Evolutionary conservation across 2,888 invertebrate species (phyloP).

Genomic region (Drosophila paracracens): DNA sequence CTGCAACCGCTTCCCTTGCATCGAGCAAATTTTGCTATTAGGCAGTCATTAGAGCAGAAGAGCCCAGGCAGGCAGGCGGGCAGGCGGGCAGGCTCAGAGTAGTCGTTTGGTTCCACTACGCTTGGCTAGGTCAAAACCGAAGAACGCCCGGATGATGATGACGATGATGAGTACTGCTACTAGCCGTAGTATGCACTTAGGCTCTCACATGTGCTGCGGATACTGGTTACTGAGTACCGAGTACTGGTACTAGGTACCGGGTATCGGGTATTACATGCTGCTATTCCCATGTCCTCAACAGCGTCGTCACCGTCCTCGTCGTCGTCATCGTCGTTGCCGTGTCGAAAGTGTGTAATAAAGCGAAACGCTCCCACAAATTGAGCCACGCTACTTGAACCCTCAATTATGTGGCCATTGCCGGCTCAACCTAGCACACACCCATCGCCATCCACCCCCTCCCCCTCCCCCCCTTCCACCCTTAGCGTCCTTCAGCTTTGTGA

Average conservation of each 20-base stretch:
- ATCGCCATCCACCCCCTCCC: not conserved
- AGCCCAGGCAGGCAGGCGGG: conserved; percentile 26
- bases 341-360: conserved; percentile 81
- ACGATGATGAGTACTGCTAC: conserved; percentile 28
- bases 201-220: conserved; percentile 14
- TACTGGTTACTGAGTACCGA: conserved; percentile 7
- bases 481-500: conserved; percentile 61
- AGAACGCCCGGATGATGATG: conserved; percentile 31
- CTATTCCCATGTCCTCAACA: not conserved
- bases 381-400: conserved; percentile 80
- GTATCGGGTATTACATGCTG: conserved; percentile 28
- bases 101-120: conserved; percentile 37
- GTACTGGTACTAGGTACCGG: conserved; percentile 11
- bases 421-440: conserved; percentile 15
- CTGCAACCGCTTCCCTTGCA: conserved; percentile 27
- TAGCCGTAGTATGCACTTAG: conserved; percentile 38
- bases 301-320: conserved; percentile 21
- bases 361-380: conserved; percentile 79
- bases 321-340: conserved; percentile 53
- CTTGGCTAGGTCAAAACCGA: conserved; percentile 60
- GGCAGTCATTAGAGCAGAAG: conserved; percentile 79
- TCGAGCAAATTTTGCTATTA: conserved; percentile 77
- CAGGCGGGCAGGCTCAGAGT: conserved; percentile 18
- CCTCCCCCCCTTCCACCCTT: conserved; percentile 3
- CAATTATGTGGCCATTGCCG: conserved; percentile 80